Evolutionary conservation across 2,113 vertebrate species (phyloP).

Genomic region (Chamaetylas fuelleborni): DNA sequence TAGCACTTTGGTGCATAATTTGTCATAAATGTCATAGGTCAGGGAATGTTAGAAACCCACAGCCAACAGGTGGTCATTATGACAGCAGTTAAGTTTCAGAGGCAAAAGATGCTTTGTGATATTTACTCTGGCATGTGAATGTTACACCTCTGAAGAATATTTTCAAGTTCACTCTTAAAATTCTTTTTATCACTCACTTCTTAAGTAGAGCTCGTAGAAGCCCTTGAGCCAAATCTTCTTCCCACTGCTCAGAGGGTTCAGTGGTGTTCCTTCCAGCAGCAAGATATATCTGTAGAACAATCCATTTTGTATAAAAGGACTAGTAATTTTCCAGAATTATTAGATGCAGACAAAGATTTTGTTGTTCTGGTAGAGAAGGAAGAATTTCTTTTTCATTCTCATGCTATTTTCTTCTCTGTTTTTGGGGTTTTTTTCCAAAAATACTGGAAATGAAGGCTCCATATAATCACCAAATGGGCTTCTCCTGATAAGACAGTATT

Average conservation of each 20-base stretch:
- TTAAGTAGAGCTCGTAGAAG: conserved; percentile 3
- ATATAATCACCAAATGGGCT: neutral
- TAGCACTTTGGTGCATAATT: conserved; percentile 85
- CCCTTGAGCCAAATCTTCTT: neutral
- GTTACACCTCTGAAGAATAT: conserved; percentile 59
- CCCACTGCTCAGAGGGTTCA: neutral
- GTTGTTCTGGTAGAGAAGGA: neutral
- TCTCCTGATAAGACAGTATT: neutral
- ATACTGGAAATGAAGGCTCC: neutral
- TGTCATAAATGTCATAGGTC: conserved; percentile 89
- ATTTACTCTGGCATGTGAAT: conserved; percentile 71
- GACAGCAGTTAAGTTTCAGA: conserved; percentile 75
- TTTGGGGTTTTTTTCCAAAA: neutral
- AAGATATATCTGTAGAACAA: neutral
- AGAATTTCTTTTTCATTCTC: neutral
- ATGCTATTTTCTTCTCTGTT: neutral
- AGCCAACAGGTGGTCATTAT: conserved; percentile 84
- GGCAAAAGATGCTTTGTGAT: conserved; percentile 59
- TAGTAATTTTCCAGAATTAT: neutral
- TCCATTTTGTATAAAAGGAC: neutral
- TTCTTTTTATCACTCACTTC: conserved; percentile 17
- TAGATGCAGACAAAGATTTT: neutral
- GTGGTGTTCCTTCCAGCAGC: neutral
- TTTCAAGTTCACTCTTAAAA: conserved; percentile 57
- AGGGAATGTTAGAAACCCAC: conserved; percentile 77